Evolutionary conservation across 2,797 vertebrate genomes (phyloP).

Genomic region (Tachyglossus aculeatus): DNA sequence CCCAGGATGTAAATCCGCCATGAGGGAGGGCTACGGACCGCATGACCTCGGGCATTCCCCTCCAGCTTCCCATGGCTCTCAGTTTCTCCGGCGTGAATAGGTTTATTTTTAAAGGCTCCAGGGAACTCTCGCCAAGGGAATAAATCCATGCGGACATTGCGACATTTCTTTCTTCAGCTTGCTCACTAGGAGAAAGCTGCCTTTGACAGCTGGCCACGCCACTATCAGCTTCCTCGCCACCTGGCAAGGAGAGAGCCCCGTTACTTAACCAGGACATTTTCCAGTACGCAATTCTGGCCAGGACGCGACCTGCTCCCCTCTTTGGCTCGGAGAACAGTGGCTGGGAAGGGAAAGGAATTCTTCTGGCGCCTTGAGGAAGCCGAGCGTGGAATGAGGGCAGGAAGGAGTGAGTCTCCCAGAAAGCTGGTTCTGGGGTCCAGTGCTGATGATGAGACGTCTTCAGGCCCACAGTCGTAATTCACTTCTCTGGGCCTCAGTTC

Average conservation of each 20-base stretch:
- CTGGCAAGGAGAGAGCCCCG: slow-evolving; percentile 46
- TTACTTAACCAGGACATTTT: slow-evolving; percentile 60
- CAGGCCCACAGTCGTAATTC: slow-evolving; percentile 43
- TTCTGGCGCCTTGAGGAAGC: slow-evolving; percentile 57
- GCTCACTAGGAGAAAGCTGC: no score
- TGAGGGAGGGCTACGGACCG: no score
- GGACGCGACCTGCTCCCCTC: no score
- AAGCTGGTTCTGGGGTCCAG: slow-evolving; percentile 62
- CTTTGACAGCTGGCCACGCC: background rate
- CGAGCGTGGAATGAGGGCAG: slow-evolving; percentile 51
- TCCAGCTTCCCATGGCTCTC: no score
- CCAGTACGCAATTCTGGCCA: slow-evolving; percentile 57
- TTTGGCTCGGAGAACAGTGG: slow-evolving; percentile 40
- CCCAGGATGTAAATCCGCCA: no score
- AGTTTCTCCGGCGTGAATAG: no score
- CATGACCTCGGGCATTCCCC: no score
- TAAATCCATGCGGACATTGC: no score
- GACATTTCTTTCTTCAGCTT: no score
- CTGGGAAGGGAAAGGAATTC: slow-evolving; percentile 64
- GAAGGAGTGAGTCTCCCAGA: slow-evolving; percentile 43
- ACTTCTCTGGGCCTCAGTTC: no score
- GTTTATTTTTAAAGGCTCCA: no score
- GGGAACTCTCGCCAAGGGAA: no score
- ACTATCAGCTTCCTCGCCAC: background rate
- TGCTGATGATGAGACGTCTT: slow-evolving; percentile 62